Evolutionary conservation across 2,797 vertebrate genomes (phyloP).

Genomic region (Bovichtus diacanthus): DNA sequence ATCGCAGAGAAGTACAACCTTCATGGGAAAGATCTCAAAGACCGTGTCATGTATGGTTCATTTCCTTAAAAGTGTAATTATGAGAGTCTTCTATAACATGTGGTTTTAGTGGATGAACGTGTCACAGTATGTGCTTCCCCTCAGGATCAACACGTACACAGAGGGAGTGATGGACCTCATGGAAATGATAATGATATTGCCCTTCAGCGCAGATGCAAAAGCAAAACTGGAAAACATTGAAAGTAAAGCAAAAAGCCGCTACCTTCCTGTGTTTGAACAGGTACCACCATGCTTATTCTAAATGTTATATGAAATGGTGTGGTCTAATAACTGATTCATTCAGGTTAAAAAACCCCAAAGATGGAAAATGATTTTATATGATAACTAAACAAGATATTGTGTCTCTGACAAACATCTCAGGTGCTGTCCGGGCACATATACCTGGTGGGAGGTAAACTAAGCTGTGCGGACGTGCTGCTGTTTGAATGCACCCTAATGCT

Average conservation of each 20-base stretch:
- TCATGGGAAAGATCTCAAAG: slow-evolving; percentile 82
- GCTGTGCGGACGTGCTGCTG: slow-evolving; percentile 89
- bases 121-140: background rate
- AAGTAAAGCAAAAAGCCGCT: slow-evolving; percentile 84
- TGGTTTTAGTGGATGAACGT: background rate
- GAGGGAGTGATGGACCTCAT: slow-evolving; percentile 88
- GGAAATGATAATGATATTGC: slow-evolving; percentile 82
- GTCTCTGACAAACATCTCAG: slow-evolving; percentile 69
- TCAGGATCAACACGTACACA: slow-evolving; percentile 92
- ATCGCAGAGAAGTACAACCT: slow-evolving; percentile 85
- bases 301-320: background rate
- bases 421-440: slow-evolving; percentile 82
- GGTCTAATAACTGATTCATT: background rate
- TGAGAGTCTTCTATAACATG: background rate
- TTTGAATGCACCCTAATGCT: slow-evolving; percentile 87
- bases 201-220: slow-evolving; percentile 74
- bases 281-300: slow-evolving; percentile 63
- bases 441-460: slow-evolving; percentile 89
- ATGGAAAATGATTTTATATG: background rate
- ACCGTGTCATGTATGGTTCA: slow-evolving; percentile 83
- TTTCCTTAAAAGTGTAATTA: background rate
- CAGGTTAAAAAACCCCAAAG: background rate
- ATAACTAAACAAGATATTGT: background rate
- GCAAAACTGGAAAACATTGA: slow-evolving; percentile 80
- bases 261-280: slow-evolving; percentile 91